Evolutionary conservation across 2,113 vertebrate genomes (phyloP).

Genomic region (Grallaria varia): DNA sequence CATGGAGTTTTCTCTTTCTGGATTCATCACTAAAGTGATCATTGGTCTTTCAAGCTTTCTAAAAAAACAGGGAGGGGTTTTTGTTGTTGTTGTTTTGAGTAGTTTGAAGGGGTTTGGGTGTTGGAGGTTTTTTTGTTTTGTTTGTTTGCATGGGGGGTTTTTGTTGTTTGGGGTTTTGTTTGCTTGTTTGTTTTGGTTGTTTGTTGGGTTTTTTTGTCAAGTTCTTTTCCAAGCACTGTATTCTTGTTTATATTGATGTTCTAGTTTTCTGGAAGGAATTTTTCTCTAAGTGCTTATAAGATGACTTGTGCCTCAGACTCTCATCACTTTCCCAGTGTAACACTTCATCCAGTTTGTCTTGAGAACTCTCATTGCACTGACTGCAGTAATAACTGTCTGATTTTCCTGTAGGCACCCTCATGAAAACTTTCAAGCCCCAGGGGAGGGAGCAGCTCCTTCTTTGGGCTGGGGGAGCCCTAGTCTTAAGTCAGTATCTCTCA

Average conservation of each 20-base stretch:
- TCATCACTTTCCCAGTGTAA: background rate
- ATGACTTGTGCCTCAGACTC: background rate
- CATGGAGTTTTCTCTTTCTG: background rate
- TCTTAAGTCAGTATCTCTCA: background rate
- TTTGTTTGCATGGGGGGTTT: too few relatives aligned
- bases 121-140: background rate
- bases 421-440: background rate
- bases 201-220: background rate
- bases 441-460: background rate
- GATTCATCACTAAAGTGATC: background rate
- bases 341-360: background rate
- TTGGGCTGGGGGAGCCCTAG: background rate
- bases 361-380: background rate
- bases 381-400: background rate
- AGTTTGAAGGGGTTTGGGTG: too few relatives aligned
- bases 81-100: background rate
- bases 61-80: background rate
- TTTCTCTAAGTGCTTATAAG: background rate
- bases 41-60: background rate
- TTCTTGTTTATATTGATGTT: background rate
- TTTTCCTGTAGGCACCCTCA: background rate
- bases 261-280: background rate
- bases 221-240: background rate
- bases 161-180: too few relatives aligned
- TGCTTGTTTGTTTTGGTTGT: too few relatives aligned